These are phyloP conservation scores for Girardinus metallicus DNA, from an alignment of 2,797 vertebrate species.

Conservation along the genomic window DNA sequence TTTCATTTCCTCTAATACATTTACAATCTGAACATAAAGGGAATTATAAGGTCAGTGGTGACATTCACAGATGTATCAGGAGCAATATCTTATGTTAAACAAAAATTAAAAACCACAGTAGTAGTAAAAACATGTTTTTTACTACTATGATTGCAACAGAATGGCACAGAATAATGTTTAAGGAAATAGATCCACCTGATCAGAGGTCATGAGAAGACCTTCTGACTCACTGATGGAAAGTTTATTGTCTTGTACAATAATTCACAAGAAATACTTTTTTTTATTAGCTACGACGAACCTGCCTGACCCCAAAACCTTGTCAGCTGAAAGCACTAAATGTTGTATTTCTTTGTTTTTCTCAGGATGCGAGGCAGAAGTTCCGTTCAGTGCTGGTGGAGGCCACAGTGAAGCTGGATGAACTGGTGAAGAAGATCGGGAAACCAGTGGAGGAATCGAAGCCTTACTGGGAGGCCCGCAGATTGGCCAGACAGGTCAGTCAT, in stretches of 20 bases:
- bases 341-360: constrained; percentile 2
- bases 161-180: background rate
- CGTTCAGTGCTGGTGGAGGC: constrained; percentile 93
- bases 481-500: constrained; percentile 90
- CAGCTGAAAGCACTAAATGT: background rate
- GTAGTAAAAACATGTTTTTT: no score
- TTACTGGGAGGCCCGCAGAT: constrained; percentile 94
- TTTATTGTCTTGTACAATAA: background rate
- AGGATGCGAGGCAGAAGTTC: constrained; percentile 95
- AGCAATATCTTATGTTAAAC: background rate
- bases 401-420: constrained; percentile 91
- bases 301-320: background rate
- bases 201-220: background rate
- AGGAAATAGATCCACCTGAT: background rate
- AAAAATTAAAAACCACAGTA: background rate
- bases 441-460: constrained; percentile 96
- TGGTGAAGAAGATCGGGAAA: constrained; percentile 95
- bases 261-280: background rate
- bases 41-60: background rate
- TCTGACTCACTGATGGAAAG: background rate
- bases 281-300: background rate
- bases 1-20: constrained; percentile 28
- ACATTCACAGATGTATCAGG: background rate
- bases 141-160: background rate
- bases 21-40: constrained; percentile 2